Conservation (phyloP, 2,888 invertebrate species). For the Dione vanillae region DNA sequence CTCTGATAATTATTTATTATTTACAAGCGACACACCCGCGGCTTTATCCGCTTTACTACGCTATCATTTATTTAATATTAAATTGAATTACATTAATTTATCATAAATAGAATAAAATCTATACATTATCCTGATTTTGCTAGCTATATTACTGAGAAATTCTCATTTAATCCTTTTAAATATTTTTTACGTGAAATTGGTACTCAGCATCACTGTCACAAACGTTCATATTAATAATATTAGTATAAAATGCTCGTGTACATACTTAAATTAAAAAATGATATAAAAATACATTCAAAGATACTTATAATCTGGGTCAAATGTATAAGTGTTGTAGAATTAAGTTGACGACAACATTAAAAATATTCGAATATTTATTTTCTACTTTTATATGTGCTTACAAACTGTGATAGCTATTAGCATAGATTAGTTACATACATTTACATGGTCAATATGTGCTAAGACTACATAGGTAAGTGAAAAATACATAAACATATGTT, state of each 20-base stretch:
- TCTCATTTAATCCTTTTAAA: too few species aligned
- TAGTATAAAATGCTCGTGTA: not conserved
- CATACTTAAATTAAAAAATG: not conserved
- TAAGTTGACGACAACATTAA: not conserved
- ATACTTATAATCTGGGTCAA: not conserved
- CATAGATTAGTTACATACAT: conserved; percentile 57
- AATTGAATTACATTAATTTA: too few species aligned
- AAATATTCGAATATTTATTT: conserved; percentile 33
- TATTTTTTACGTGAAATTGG: too few species aligned
- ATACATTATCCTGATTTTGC: too few species aligned
- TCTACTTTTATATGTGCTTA: conserved; percentile 41
- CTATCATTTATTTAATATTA: too few species aligned
- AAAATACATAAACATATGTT: conserved; percentile 26
- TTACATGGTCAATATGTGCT: conserved; percentile 6
- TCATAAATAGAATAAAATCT: too few species aligned
- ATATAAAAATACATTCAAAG: not conserved
- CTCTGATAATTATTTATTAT: too few species aligned
- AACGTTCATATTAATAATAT: too few species aligned
- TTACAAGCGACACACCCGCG: too few species aligned
- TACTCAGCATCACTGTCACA: too few species aligned
- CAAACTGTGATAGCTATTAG: conserved; percentile 72
- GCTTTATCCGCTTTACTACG: too few species aligned
- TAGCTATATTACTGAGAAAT: too few species aligned
- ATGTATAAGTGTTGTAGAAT: conserved; percentile 1
- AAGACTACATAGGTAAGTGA: conserved; percentile 16